These are phyloP conservation scores for Loripinus fragilis DNA, from an alignment of 2,888 invertebrate species.

Conservation along the genomic window DNA sequence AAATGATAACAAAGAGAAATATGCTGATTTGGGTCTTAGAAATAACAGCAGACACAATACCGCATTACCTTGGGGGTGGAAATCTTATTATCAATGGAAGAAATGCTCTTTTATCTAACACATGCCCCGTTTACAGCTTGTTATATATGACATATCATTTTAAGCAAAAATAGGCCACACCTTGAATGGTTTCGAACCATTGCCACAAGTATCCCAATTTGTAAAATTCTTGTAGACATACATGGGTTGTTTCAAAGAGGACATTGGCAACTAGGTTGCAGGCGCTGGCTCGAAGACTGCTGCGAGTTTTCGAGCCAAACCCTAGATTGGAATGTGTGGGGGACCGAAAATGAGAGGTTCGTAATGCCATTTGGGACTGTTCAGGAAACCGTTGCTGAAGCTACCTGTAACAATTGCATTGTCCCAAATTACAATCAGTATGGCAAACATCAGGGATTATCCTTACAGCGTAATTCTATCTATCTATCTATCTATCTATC, in stretches of 20 bases:
- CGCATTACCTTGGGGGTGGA: neutral
- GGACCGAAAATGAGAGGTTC: neutral
- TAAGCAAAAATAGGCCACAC: neutral
- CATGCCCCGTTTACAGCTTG: neutral
- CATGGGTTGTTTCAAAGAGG: neutral
- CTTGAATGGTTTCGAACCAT: neutral
- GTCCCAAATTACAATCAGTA: neutral
- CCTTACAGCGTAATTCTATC: neutral
- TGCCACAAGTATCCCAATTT: neutral
- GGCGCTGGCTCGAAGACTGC: constrained; percentile 1
- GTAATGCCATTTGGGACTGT: neutral
- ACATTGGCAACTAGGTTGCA: neutral
- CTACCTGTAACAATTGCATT: neutral
- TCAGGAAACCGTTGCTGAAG: neutral
- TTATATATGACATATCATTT: neutral
- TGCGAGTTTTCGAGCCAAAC: neutral
- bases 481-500: constrained; percentile 19
- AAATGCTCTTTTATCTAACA: neutral
- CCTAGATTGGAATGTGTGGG: neutral
- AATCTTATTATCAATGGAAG: neutral
- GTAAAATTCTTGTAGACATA: neutral
- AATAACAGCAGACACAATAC: neutral
- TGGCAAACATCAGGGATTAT: neutral
- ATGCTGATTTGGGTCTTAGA: neutral
- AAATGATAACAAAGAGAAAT: neutral